Base-by-base conservation (phyloP, 2,888 invertebrate species). In the Leptura quadrifasciata region DNA sequence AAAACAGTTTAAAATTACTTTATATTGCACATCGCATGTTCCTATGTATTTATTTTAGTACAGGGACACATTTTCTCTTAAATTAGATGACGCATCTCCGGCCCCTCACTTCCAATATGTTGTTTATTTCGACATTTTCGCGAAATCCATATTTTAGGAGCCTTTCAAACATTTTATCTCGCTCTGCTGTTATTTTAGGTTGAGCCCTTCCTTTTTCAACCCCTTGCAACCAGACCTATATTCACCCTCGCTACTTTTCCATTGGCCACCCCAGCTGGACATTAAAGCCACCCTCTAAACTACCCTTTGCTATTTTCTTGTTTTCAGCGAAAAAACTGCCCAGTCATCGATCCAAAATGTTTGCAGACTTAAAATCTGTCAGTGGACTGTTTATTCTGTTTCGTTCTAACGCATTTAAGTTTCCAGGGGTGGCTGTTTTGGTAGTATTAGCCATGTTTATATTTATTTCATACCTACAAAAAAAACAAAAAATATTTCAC, bases 261-360 rank as follows among this genome's bases (percentile, higher is more conserved):
- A 86, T 87, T 87, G 87, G 86, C 84, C 84, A 83, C 80, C 83
- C 83, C 78, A 80, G 81, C 84, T 80, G 85, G 85, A 85, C 85
- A 85, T 84, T 84, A 84, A 84, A 83, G 83, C 85, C 84, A 86
- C 87, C 87, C 87, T 85, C 83, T 75, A 79, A 70, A 79, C 84
- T 84, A 86, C 86, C 86, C 86, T 85, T 86, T 86, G 82, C 84
- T 81, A 80, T 84, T 80, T 77, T 76, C 75, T 80, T 80, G 78
- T 82, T 82, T 82, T 80, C 80, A 72, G 65, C 73, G 75, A 83
- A 82, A 83, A 82, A 83, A 81, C 64, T 77, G 82, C 80, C 76
- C 79, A 77, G 80, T 83, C 83, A 83, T 82, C 81, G 77, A 64
- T 63, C 72, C 68, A 52, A 63, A 68, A 57, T 69, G 61, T 76